Evolutionary conservation across 2,888 invertebrate genomes (phyloP).

Genomic region (Mystacides longicornis): DNA sequence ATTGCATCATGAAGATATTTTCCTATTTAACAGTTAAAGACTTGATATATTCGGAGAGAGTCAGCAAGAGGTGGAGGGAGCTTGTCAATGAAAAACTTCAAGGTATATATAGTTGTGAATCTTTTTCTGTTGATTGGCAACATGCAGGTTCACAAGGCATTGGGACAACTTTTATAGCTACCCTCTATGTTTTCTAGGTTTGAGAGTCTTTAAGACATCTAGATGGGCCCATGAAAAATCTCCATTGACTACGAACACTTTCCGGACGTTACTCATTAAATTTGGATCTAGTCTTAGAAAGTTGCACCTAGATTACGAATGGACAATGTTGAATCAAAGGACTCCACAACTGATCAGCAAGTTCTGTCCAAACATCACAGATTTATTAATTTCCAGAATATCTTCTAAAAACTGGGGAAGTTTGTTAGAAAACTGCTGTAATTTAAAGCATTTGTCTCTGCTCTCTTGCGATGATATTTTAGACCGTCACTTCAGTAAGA

Average conservation of each 20-base stretch:
- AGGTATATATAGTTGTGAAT: slow-evolving; percentile 31
- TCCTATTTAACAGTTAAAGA: slow-evolving; percentile 45
- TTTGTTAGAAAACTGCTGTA: slow-evolving; percentile 43
- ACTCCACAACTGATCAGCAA: slow-evolving; percentile 49
- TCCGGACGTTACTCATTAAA: slow-evolving; percentile 46
- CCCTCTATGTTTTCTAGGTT: slow-evolving; percentile 10
- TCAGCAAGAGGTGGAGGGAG: slow-evolving; percentile 50
- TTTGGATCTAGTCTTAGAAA: slow-evolving; percentile 42
- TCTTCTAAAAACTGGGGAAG: slow-evolving; percentile 48
- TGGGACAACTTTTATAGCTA: not conserved
- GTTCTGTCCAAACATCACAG: slow-evolving; percentile 50
- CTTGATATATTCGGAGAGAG: slow-evolving; percentile 49
- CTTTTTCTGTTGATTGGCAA: no score
- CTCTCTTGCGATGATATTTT: slow-evolving; percentile 38
- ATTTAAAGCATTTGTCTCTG: slow-evolving; percentile 43
- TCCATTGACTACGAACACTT: slow-evolving; percentile 41
- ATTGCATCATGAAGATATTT: slow-evolving; percentile 49
- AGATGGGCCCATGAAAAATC: slow-evolving; percentile 2
- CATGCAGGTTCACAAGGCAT: no score
- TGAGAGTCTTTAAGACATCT: slow-evolving; percentile 13
- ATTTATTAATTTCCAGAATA: slow-evolving; percentile 44
- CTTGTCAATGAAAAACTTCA: slow-evolving; percentile 46
- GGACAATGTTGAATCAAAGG: slow-evolving; percentile 45
- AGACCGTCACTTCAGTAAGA: slow-evolving; percentile 29
- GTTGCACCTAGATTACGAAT: slow-evolving; percentile 46